These are phyloP conservation scores for Sanderia malayensis DNA, from an alignment of 30 jellyfish, hydroid and myxozoan genomes.

Conservation along the genomic window DNA sequence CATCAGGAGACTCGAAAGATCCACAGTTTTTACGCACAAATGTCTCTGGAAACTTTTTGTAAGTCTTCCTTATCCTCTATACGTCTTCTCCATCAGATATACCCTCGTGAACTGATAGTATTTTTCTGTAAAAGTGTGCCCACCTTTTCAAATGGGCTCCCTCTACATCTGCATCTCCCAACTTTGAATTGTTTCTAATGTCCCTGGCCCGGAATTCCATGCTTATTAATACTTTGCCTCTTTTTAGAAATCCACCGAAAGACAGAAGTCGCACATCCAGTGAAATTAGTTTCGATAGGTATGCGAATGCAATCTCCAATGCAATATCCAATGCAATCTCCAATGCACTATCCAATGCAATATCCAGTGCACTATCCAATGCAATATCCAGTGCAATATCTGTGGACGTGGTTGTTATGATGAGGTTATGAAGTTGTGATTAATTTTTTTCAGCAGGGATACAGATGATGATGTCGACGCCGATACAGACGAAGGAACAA, in stretches of 20 bases:
- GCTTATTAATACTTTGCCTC: neutral
- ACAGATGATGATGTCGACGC: slow-evolving; percentile 72
- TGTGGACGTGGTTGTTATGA: neutral
- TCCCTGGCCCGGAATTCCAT: too few relatives aligned
- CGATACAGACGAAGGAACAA: slow-evolving; percentile 92
- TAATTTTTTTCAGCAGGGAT: slow-evolving; percentile 34
- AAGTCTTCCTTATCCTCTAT: neutral
- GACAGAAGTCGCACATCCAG: slow-evolving; percentile 59
- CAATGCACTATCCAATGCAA: neutral
- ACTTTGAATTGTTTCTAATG: neutral
- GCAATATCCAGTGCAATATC: neutral
- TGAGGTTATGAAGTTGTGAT: neutral
- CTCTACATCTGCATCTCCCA: neutral
- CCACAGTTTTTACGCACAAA: neutral
- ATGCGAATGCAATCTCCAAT: neutral
- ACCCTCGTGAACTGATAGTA: neutral
- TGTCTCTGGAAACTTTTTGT: slow-evolving; percentile 1
- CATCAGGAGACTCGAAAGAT: neutral
- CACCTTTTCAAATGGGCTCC: neutral
- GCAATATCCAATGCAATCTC: neutral
- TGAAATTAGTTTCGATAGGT: slow-evolving; percentile 57
- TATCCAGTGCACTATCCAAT: neutral
- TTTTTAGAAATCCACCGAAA: slow-evolving; percentile 14
- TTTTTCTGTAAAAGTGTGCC: too few relatives aligned
- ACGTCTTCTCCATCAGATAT: too few relatives aligned